Evolutionary conservation across 2,113 vertebrate species (phyloP), one percentile per base, ranked within the genome.

Genomic region (Choloepus hoffmanni): DNA sequence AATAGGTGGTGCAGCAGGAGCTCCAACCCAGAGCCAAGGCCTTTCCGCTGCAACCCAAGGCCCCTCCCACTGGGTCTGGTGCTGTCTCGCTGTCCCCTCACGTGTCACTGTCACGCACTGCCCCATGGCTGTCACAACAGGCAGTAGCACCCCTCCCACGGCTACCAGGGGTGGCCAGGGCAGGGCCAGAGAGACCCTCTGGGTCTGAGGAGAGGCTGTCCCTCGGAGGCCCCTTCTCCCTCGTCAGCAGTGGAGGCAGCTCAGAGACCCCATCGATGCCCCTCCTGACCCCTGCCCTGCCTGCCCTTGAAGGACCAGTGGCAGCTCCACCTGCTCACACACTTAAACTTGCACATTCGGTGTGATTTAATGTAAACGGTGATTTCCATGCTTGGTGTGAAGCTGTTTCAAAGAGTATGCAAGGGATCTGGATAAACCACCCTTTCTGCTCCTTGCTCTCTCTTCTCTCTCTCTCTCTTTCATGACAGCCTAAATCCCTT

Each of bases 191-290:
- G 21, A 23, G 58, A 23, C 58, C 21, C 11, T 40, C 8, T 1
- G 0, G 9, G 2, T 53, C 5, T 1, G 0, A 4, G 15, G 50
- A 7, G 21, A 86, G 24, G 13, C 7, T 1, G 2, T 40, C 40
- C 28, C 28, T 48, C 40, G 63, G 43, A 55, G 24, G 14, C 19
- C 14, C 6, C 36, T 40, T n/a, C n/a, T 53, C 21, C 43, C 13
- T 33, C 60, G 12, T 40, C 2, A 5, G 26, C 3, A 7, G 30
- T 14, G 7, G 0, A 14, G 19, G 23, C 0, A 0, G 8, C 19
- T 19, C 1, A 2, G 26, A 77, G 58, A 26, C 23, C 16, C 33
- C 50, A 53, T 53, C 50, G 50, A 53, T 53, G 9, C 13, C 7
- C 24, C 26, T 12, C 3, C 28, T 65, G 63, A 3, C 30, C 33